Evolutionary conservation across 92 coral and sea anemone genomes (phyloP), one percentile per base, ranked within the genome.

Genomic region (Meandrina meandrites): DNA sequence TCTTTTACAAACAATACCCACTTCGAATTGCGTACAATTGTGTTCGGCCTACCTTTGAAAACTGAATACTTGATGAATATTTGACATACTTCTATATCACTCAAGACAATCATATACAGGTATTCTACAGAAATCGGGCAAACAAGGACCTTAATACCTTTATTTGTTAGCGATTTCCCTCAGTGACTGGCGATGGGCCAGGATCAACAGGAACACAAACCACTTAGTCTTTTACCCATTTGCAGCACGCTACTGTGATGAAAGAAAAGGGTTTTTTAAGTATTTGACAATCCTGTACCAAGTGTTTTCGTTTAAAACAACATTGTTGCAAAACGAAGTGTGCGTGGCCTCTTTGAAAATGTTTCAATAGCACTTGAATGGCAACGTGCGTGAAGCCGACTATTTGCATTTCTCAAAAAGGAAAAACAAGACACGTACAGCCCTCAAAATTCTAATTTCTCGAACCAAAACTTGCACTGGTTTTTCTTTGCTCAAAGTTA

Each of bases 61-160:
- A 9, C 73, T 68, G 73, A 68, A 68, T 17, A 9, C 73, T 27
- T 28, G 27, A 14, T 40, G 77, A 19, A 73, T 21, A 12, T 22
- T 37, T 73, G 21, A 10, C 51, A 73, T 73, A 18, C 51, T 37
- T 34, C 7, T 8, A 73, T 36, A 18, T 3, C 37, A 11, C 51
- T 40, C 0, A 40, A 21, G 28, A 73, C 77, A 73, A 73, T 18
- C 16, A 42, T 1, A 16, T 6, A 5, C 77, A 35, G 77, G 77
- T 73, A 73, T 40, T n/a, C 77, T 73, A 73, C 50, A 73, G 77
- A 73, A 73, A 73, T 50, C 51, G 78, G 51, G 8, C 24, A 36
- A 34, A 35, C 48, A 72, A 72, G 12, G 4, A 9, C 35, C 2
- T 12, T 0, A 32, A 9, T 71, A 16, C 17, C 28, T 73, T 21